Evolutionary conservation across 2,113 vertebrate species (phyloP).

Genomic region (Pandion haliaetus): DNA sequence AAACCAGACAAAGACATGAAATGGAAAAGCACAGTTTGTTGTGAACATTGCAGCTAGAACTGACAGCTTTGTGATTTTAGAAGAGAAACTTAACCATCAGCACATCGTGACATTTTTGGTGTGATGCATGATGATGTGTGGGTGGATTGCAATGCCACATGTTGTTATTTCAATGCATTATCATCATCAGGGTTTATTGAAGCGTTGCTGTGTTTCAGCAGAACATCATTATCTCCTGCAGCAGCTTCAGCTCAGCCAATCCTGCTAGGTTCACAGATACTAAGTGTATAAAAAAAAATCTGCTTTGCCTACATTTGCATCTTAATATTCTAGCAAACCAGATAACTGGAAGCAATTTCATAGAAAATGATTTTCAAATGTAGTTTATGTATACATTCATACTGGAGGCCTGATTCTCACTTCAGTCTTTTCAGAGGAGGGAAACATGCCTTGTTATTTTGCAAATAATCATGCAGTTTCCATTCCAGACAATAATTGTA

Average conservation of each 20-base stretch:
- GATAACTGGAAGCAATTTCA: constrained; percentile 25
- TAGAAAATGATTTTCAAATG: not conserved
- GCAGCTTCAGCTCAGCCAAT: not conserved
- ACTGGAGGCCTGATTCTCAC: not conserved
- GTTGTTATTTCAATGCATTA: constrained; percentile 44
- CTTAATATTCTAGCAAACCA: not conserved
- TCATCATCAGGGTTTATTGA: not conserved
- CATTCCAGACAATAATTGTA: not conserved
- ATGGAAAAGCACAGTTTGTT: not conserved
- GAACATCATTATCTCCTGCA: not conserved
- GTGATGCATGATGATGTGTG: not conserved
- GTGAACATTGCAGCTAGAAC: not conserved
- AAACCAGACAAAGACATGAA: not conserved
- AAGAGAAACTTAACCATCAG: constrained; percentile 22
- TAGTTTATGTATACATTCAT: not conserved
- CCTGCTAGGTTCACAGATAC: not conserved
- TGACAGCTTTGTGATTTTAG: constrained; percentile 18
- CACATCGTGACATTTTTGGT: constrained; percentile 12
- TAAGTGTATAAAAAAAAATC: not conserved
- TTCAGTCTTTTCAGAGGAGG: not conserved
- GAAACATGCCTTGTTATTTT: not conserved
- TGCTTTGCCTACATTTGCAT: constrained; percentile 28
- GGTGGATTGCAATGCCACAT: constrained; percentile 25
- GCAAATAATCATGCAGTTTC: not conserved
- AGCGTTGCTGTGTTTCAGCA: not conserved